A percentile compares a stretch with the other conserved stretches of the same genome.
phyloP scores from a whole-genome alignment of 2,113 vertebrate genomes.

The Australoheros scitulus region DNA sequence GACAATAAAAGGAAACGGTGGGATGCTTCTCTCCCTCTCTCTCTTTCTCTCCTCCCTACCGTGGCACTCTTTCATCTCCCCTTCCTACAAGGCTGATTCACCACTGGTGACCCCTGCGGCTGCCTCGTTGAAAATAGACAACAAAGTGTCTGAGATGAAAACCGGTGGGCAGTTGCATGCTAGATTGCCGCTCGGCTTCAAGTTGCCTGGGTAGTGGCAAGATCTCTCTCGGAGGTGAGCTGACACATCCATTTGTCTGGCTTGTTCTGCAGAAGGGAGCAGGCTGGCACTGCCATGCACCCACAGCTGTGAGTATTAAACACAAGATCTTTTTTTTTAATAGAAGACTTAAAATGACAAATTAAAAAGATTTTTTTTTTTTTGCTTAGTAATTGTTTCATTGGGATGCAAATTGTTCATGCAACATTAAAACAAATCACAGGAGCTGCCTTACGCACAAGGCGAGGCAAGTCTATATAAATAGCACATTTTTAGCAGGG shows the following conservation, averaged over 20 bases:
- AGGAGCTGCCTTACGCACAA: no score
- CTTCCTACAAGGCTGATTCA: slow-evolving; percentile 76
- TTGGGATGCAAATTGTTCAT: no score
- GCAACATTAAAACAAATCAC: no score
- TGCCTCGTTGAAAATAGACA: slow-evolving; percentile 71
- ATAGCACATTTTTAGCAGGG: no score
- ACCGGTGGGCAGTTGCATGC: slow-evolving; percentile 51
- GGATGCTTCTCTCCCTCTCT: slow-evolving; percentile 54
- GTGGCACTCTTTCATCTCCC: slow-evolving; percentile 64
- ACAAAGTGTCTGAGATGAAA: slow-evolving; percentile 74
- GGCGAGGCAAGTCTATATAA: no score
- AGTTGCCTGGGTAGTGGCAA: slow-evolving; percentile 30
- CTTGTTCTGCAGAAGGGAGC: neutral
- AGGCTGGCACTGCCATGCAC: neutral
- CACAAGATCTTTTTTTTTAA: neutral
- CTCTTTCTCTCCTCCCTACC: slow-evolving; percentile 41
- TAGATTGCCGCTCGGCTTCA: slow-evolving; percentile 31
- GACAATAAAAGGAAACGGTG: slow-evolving; percentile 71
- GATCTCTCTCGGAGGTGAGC: slow-evolving; percentile 18
- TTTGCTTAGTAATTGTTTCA: neutral
- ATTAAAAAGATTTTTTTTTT: neutral
- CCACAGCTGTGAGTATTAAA: neutral
- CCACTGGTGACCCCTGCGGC: slow-evolving; percentile 64
- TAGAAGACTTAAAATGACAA: no score
- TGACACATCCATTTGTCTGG: slow-evolving; percentile 41